Evolutionary conservation across 2,888 invertebrate species (phyloP).

Genomic region (Laothoe populi): DNA sequence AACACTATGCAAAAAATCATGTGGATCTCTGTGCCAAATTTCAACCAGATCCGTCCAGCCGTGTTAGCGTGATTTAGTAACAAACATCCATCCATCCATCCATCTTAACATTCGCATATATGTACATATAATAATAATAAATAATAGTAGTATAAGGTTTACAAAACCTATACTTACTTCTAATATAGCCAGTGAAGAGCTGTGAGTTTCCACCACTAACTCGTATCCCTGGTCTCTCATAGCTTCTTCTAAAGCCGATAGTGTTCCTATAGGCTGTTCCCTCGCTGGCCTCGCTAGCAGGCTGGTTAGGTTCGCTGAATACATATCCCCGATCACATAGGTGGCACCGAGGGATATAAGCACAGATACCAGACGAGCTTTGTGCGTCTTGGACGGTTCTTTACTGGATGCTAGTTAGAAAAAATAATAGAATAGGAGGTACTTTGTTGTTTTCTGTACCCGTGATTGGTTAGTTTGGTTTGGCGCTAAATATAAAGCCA

Average conservation of each 20-base stretch:
- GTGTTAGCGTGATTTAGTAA: no score
- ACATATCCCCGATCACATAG: slow-evolving; percentile 91
- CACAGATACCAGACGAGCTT: slow-evolving; percentile 88
- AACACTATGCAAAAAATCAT: no score
- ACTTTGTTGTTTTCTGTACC: no score
- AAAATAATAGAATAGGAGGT: no score
- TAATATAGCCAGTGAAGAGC: slow-evolving; percentile 88
- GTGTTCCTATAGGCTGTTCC: slow-evolving; percentile 88
- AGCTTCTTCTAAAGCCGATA: slow-evolving; percentile 87
- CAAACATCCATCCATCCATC: no score
- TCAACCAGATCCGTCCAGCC: no score
- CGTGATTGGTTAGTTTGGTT: no score
- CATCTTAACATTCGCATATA: no score
- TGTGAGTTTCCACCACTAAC: slow-evolving; percentile 89
- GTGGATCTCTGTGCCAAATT: no score
- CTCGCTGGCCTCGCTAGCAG: slow-evolving; percentile 89
- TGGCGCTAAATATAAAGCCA: no score
- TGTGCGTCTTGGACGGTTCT: slow-evolving; percentile 86
- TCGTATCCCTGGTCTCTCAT: slow-evolving; percentile 87
- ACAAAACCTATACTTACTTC: slow-evolving; percentile 73
- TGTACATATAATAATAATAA: no score
- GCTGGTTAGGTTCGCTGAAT: slow-evolving; percentile 91
- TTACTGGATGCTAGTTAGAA: slow-evolving; percentile 77
- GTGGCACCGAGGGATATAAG: slow-evolving; percentile 90
- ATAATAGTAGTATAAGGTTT: no score